These are phyloP conservation scores for Anser cygnoides DNA, from an alignment of 2,113 vertebrate genomes.

Conservation along the genomic window DNA sequence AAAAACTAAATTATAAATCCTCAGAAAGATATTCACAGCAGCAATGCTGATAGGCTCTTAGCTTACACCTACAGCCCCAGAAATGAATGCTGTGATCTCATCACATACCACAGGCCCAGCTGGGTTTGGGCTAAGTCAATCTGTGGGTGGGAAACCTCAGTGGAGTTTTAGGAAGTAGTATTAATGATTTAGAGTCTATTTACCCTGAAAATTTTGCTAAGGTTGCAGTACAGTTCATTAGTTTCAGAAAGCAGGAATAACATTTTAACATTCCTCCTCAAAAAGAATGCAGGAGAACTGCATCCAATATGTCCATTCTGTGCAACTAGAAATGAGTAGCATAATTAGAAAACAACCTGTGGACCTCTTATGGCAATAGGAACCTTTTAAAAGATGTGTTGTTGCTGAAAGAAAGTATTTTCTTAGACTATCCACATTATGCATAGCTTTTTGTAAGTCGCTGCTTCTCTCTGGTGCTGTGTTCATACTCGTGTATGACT, in stretches of 20 bases:
- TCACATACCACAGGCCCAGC: neutral
- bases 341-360: neutral
- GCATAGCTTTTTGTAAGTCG: neutral
- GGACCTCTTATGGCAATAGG: neutral
- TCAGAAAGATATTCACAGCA: neutral
- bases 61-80: neutral
- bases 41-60: neutral
- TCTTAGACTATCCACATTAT: neutral
- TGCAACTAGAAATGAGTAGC: neutral
- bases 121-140: neutral
- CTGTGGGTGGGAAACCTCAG: neutral
- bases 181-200: neutral
- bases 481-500: rapidly evolving
- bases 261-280: neutral
- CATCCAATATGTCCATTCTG: neutral
- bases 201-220: neutral
- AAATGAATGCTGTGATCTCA: neutral
- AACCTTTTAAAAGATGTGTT: neutral
- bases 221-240: neutral
- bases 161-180: neutral
- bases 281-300: neutral
- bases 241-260: neutral
- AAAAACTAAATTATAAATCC: neutral
- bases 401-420: neutral
- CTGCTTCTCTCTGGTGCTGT: neutral